These are phyloP conservation scores for Drosophila helvetica DNA, from an alignment of 2,888 invertebrate species.

Conservation along the genomic window DNA sequence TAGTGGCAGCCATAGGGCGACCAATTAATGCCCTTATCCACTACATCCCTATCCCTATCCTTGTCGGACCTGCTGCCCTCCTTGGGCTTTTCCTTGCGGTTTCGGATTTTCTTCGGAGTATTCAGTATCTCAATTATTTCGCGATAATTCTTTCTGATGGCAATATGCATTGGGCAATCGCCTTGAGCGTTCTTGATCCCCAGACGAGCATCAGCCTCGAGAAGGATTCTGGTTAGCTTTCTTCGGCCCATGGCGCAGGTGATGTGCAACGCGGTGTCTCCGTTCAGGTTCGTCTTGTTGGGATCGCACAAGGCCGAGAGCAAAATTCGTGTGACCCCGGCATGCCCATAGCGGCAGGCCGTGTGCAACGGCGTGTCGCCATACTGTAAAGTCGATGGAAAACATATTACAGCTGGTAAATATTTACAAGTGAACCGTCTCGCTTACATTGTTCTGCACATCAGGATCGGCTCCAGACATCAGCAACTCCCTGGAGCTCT, in stretches of 20 bases:
- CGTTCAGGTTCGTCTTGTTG: slow-evolving; percentile 97
- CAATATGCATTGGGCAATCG: slow-evolving; percentile 95
- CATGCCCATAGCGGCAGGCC: slow-evolving; percentile 97
- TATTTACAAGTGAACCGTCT: not conserved
- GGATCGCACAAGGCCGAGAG: slow-evolving; percentile 94
- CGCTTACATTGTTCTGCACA: slow-evolving; percentile 92
- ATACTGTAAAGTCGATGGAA: slow-evolving; percentile 86
- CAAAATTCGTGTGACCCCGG: slow-evolving; percentile 96
- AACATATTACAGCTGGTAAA: slow-evolving; percentile 45
- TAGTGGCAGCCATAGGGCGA: slow-evolving; percentile 97
- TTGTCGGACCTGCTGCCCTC: slow-evolving; percentile 72
- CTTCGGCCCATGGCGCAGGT: slow-evolving; percentile 96
- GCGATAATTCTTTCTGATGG: slow-evolving; percentile 91
- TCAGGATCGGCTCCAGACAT: slow-evolving; percentile 94
- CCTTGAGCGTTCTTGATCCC: slow-evolving; percentile 86
- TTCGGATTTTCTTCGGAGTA: slow-evolving; percentile 81
- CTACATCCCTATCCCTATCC: slow-evolving; percentile 82
- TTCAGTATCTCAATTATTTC: slow-evolving; percentile 93
- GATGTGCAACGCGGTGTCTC: slow-evolving; percentile 97
- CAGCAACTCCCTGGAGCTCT: slow-evolving; percentile 94
- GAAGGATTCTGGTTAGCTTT: slow-evolving; percentile 94
- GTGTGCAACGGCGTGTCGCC: slow-evolving; percentile 98
- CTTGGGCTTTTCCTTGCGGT: slow-evolving; percentile 70
- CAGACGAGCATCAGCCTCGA: slow-evolving; percentile 93
- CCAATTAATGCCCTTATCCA: slow-evolving; percentile 86